A percentile compares a stretch with the other conserved stretches of the same genome.
phyloP scores from a whole-genome alignment of 2,888 invertebrate species.

The Stenchaetothrips biformis region DNA sequence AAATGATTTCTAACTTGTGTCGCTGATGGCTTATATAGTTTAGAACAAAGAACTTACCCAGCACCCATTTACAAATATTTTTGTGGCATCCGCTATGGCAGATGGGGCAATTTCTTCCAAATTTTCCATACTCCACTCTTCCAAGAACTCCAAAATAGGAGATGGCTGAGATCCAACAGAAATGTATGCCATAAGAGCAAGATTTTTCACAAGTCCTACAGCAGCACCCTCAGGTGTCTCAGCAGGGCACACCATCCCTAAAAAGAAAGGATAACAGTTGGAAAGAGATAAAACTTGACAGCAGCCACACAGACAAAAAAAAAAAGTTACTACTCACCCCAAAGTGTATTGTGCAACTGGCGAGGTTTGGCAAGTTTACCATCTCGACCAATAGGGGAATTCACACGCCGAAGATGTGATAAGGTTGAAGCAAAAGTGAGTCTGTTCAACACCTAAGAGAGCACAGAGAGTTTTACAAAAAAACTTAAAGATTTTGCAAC shows the following conservation, averaged over 20 bases:
- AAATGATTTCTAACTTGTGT: neutral
- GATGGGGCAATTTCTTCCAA: conserved; percentile 99
- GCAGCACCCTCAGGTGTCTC: conserved; percentile 98
- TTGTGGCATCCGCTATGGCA: conserved; percentile 97
- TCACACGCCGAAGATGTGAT: conserved; percentile 95
- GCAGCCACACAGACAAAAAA: neutral
- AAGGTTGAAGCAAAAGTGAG: conserved; percentile 97
- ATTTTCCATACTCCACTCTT: conserved; percentile 99
- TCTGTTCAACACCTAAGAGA: conserved; percentile 86
- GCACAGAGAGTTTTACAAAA: conserved; percentile 29
- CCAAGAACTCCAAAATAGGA: conserved; percentile 99
- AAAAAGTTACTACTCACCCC: conserved; percentile 60
- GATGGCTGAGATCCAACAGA: conserved; percentile 99
- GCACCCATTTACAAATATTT: conserved; percentile 99
- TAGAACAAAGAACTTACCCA: conserved; percentile 59
- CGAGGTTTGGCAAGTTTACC: conserved; percentile 98
- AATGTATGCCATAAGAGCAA: conserved; percentile 99
- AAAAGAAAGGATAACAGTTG: conserved; percentile 28
- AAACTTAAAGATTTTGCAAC: neutral
- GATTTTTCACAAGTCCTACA: conserved; percentile 95
- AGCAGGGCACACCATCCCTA: conserved; percentile 92
- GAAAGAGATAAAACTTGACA: neutral
- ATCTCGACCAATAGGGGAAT: conserved; percentile 98
- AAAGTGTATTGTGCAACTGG: conserved; percentile 96
- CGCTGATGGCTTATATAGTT: neutral